Base-by-base conservation (phyloP, 2,797 vertebrate species). In the Anguilla megastoma region DNA sequence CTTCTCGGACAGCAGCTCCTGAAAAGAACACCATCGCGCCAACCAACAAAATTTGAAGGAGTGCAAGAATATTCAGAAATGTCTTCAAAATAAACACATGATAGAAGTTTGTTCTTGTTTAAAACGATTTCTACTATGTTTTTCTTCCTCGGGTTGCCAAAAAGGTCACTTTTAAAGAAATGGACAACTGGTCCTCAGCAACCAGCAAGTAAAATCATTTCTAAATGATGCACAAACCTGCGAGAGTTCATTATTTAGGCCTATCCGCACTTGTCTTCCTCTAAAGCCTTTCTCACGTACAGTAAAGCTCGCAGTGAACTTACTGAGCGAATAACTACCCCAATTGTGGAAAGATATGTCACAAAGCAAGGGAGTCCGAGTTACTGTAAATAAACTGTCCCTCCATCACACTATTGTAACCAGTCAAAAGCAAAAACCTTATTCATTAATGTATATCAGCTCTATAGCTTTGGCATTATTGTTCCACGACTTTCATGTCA, bases 1-100 rank as follows among this genome's bases (percentile, higher is more conserved):
- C 90, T 97, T 97, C 88, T 97, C 95, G 52, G 92, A 94, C 90
- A 99, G 92, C 89, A 96, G 90, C 91, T 98, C 98, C 98, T 99
- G 88, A 89, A 94, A 10, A 85, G 36, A 3, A 52, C 41, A 12
- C 16, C 45, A 24, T 10, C 41, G 9, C 76, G 0, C 21, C 16
- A 80, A 80, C 0, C 5, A 36, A 79, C 36, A 79, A 21, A 18
- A 21, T 56, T 2, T 56, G 54, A 10, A 56, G 54, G 14, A 3
- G 54, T 8, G 54, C 54, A 56, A 14, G 14, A 14, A 60, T 16
- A 60, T 60, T 12, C 50, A 52, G 50, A 7, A 52, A 52, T 52
- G 50, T 52, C 50, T 52, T 52, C 50, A 52, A 52, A 52, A 8
- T 52, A 52, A 52, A 8, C 10, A 52, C 6, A 1, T 60, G 18